Conservation (phyloP, 2,888 invertebrate species). For the Drosophila tripunctata region DNA sequence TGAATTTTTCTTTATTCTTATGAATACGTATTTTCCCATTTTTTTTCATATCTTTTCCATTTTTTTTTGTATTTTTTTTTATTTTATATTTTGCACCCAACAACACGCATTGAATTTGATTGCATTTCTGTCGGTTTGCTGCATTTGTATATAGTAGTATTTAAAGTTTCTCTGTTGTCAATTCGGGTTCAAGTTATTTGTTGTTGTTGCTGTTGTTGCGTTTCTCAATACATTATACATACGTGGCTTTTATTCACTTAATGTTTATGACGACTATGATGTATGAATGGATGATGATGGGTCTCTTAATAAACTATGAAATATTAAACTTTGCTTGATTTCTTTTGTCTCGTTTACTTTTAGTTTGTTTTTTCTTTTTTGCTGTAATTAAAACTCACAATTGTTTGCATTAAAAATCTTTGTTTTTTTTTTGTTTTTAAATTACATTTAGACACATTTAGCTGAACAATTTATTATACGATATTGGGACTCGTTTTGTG, state of each 20-base stretch:
- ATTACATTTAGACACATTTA: constrained; percentile 78
- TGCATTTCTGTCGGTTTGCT: constrained; percentile 45
- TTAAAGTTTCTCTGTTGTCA: constrained; percentile 45
- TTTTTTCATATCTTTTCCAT: constrained; percentile 42
- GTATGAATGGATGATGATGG: constrained; percentile 65
- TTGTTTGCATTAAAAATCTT: constrained; percentile 75
- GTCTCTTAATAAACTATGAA: constrained; percentile 79
- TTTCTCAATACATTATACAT: constrained; percentile 47
- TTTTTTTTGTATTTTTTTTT: constrained; percentile 40
- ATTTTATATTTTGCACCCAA: constrained; percentile 50
- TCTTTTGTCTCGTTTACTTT: constrained; percentile 25
- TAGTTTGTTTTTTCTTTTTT: constrained; percentile 53
- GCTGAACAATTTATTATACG: constrained; percentile 70
- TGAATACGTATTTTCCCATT: constrained; percentile 56
- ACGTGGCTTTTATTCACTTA: constrained; percentile 63
- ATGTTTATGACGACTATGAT: constrained; percentile 74
- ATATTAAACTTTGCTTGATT: constrained; percentile 68
- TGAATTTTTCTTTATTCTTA: constrained; percentile 64
- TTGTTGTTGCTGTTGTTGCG: constrained; percentile 25
- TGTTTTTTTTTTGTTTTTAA: constrained; percentile 57
- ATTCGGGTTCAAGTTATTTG: constrained; percentile 50
- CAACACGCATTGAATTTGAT: constrained; percentile 52
- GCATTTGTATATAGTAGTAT: constrained; percentile 27
- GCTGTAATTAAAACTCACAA: constrained; percentile 74
- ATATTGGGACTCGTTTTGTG: constrained; percentile 36